phyloP scores from a whole-genome alignment of 1,140 invertebrate genomes.

The Nasonia vitripennis region DNA sequence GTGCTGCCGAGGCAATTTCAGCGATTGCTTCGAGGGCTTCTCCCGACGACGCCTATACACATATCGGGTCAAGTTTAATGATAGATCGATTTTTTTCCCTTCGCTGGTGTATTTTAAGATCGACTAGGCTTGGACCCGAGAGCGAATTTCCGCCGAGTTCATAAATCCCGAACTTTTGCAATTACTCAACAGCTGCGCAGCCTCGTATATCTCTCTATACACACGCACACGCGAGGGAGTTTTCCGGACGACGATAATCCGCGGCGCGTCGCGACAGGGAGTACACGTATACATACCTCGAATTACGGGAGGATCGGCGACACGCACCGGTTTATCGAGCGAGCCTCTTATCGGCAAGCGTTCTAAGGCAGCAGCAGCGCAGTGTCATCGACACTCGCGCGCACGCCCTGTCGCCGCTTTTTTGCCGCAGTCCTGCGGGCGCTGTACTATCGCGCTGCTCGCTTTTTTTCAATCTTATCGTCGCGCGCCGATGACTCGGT shows the following conservation, averaged over 20 bases:
- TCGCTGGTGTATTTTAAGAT: neutral
- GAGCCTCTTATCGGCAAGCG: too few species aligned
- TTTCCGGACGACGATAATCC: too few species aligned
- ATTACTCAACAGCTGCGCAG: too few species aligned
- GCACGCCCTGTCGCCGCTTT: neutral
- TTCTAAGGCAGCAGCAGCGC: neutral
- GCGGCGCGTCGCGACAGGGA: too few species aligned
- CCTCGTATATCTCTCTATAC: too few species aligned
- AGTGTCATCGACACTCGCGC: neutral
- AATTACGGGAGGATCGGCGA: too few species aligned
- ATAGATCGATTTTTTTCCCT: neutral
- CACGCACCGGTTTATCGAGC: too few species aligned
- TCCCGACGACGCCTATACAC: neutral
- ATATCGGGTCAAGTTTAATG: neutral
- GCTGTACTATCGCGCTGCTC: neutral
- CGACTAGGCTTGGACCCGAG: neutral
- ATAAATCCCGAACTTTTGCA: too few species aligned
- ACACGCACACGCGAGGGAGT: too few species aligned
- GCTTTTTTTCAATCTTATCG: neutral
- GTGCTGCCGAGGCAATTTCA: neutral
- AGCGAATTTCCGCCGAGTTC: too few species aligned
- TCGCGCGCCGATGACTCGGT: neutral
- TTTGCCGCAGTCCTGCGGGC: neutral
- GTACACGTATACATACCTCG: too few species aligned
- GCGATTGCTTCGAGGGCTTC: neutral